phyloP scores from a whole-genome alignment of 2,113 vertebrate genomes.

The Bostrychus sinensis region DNA sequence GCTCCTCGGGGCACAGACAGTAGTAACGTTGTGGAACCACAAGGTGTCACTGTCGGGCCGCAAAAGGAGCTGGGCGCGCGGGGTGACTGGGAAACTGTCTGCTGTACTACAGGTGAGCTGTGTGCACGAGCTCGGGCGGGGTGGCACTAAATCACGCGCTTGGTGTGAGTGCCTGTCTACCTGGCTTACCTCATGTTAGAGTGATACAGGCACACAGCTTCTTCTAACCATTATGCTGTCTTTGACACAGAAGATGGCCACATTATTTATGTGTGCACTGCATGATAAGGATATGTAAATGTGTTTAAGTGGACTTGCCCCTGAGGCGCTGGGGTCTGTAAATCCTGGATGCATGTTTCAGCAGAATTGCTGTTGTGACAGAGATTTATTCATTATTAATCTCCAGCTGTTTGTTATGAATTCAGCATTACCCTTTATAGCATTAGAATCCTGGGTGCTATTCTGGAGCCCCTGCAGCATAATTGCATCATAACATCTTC shows the following conservation, averaged over 20 bases:
- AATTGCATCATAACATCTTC: constrained; percentile 51
- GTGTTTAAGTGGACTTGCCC: constrained; percentile 14
- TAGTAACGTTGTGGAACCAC: constrained; percentile 41
- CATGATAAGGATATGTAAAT: constrained; percentile 24
- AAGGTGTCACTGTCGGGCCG: constrained; percentile 69
- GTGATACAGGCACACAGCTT: neutral
- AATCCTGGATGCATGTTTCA: constrained; percentile 29
- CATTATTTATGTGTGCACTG: constrained; percentile 19
- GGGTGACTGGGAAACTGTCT: constrained; percentile 31
- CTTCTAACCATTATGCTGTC: constrained; percentile 9
- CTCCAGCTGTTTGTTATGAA: constrained; percentile 39
- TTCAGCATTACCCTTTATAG: constrained; percentile 45
- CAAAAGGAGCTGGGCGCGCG: constrained; percentile 4
- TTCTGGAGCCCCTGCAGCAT: constrained; percentile 54
- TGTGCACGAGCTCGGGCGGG: constrained; percentile 28
- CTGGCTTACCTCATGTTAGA: constrained; percentile 16
- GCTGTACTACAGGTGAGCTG: constrained; percentile 60
- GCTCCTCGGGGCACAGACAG: constrained; percentile 19
- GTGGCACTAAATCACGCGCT: constrained; percentile 35
- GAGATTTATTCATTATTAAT: constrained; percentile 61
- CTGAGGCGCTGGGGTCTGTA: constrained; percentile 13
- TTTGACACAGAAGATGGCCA: constrained; percentile 15
- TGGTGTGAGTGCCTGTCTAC: constrained; percentile 9
- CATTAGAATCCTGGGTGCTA: constrained; percentile 43
- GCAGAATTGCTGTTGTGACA: constrained; percentile 28